Evolutionary conservation across 2,113 vertebrate species (phyloP).

Genomic region (Nansenia antarctica): DNA sequence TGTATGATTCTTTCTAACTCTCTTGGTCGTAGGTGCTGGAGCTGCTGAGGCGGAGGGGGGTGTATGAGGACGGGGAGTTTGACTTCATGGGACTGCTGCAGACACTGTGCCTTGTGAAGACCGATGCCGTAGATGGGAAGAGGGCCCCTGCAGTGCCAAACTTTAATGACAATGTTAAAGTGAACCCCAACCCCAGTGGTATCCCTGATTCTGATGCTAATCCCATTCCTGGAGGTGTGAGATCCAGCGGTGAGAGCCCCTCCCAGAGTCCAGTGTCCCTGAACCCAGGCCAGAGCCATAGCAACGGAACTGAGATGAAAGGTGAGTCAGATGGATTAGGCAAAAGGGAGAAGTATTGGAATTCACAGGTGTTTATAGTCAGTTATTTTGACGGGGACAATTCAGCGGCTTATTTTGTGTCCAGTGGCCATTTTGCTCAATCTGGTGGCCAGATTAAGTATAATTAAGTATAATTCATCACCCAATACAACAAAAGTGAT

Average conservation of each 20-base stretch:
- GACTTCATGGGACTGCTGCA: conserved; percentile 84
- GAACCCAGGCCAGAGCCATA: not conserved
- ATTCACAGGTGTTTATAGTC: no score
- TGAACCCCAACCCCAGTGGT: not conserved
- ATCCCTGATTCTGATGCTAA: not conserved
- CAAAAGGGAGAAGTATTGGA: no score
- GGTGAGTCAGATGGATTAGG: conserved; percentile 41
- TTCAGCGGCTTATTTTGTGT: no score
- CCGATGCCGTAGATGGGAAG: conserved; percentile 80
- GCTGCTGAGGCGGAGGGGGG: conserved; percentile 71
- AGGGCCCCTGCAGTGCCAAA: not conserved
- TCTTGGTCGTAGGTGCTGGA: conserved; percentile 77
- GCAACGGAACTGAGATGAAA: conserved; percentile 53
- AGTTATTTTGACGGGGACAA: no score
- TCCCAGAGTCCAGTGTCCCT: not conserved
- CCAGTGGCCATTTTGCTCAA: no score
- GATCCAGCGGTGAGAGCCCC: not conserved
- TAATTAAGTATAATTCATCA: no score
- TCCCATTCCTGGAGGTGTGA: not conserved
- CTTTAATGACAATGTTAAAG: not conserved
- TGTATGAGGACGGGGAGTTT: conserved; percentile 68
- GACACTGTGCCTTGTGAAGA: conserved; percentile 85
- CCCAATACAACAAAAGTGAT: no score
- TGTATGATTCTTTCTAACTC: not conserved
- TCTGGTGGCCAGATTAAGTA: no score